Evolutionary conservation across 2,797 vertebrate species (phyloP), one percentile per base, ranked within the genome.

Genomic region (Onychomys torridus): DNA sequence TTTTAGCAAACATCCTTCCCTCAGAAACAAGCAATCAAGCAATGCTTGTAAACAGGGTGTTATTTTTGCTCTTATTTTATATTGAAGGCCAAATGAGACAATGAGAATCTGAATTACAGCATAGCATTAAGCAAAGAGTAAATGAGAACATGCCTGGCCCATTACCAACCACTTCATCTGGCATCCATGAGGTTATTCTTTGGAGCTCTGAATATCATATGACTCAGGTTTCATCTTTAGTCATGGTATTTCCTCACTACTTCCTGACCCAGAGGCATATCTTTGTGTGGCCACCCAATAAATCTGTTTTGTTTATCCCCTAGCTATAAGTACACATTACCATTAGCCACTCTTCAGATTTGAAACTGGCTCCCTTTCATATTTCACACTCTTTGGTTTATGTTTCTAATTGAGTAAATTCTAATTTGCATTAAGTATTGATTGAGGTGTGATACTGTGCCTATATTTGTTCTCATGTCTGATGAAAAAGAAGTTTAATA

Each of bases 51-150:
- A 61, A 25, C 2, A 40, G 87, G 21, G 43, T 92, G 59, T 94
- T n/a, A 89, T 49, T 34, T 63, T 94, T 92, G 17, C 49, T 71
- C 23, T 91, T 89, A 52, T 52, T 81, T 90, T 84, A 29, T 82
- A 27, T 49, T 37, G 84, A 88, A 93, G 78, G 12, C 19, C 65
- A 49, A 63, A 43, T 29, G 32, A 90, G 25, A 59, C 59, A 89
- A 84, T 46, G 52, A 67, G 75, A 94, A 95, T 57, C 29, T n/a
- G 71, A 46, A 82, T 16, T 17, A 29, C 27, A 89, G 65, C 32
- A 57, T 46, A 25, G 16, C 0, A 73, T 76, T n/a, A 63, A 37
- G 71, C 23, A 73, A 88, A 43, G 37, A 87, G 37, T 79, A 49
- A 95, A 90, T 34, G 0, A 10, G 4, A 71, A 34, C 37, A 67